phyloP scores from a whole-genome alignment of 2,888 invertebrate genomes.

The Melitaea athalia region DNA sequence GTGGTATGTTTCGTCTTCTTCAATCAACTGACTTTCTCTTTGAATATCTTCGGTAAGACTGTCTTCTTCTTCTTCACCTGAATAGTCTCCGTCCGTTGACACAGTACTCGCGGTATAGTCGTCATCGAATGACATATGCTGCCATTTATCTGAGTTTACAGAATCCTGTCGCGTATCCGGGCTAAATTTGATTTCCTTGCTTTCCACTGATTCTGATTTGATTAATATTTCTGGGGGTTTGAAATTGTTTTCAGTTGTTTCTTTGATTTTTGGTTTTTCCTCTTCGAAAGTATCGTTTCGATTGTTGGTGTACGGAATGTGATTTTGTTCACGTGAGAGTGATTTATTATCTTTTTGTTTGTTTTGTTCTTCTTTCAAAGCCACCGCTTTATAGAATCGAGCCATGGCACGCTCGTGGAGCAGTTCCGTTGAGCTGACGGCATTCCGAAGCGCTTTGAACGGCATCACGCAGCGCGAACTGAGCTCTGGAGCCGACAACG shows the following conservation, averaged over 20 bases:
- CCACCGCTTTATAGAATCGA: slow-evolving; percentile 89
- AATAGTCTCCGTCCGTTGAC: slow-evolving; percentile 75
- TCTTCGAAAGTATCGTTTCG: slow-evolving; percentile 35
- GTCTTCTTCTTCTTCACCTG: slow-evolving; percentile 59
- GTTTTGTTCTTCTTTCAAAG: slow-evolving; percentile 86
- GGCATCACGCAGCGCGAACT: slow-evolving; percentile 77
- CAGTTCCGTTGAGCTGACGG: slow-evolving; percentile 91
- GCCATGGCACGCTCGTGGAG: slow-evolving; percentile 92
- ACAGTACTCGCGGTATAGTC: slow-evolving; percentile 85
- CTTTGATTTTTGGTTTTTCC: slow-evolving; percentile 36
- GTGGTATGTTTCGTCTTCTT: slow-evolving; percentile 86
- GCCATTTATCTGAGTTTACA: slow-evolving; percentile 71
- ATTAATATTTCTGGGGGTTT: slow-evolving; percentile 59
- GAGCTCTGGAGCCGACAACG: slow-evolving; percentile 91
- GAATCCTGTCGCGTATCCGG: slow-evolving; percentile 52
- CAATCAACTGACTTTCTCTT: slow-evolving; percentile 59
- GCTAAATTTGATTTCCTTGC: slow-evolving; percentile 46
- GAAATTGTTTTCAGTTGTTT: slow-evolving; percentile 29
- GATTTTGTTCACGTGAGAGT: slow-evolving; percentile 48
- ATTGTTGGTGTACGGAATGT: slow-evolving; percentile 66
- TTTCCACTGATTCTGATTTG: slow-evolving; percentile 65
- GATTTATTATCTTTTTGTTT: slow-evolving; percentile 53
- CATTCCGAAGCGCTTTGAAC: slow-evolving; percentile 85
- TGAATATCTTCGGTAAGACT: slow-evolving; percentile 67
- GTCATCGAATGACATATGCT: slow-evolving; percentile 78